Conservation (phyloP, 2,113 vertebrate species). For the Halichoeres trimaculatus region DNA sequence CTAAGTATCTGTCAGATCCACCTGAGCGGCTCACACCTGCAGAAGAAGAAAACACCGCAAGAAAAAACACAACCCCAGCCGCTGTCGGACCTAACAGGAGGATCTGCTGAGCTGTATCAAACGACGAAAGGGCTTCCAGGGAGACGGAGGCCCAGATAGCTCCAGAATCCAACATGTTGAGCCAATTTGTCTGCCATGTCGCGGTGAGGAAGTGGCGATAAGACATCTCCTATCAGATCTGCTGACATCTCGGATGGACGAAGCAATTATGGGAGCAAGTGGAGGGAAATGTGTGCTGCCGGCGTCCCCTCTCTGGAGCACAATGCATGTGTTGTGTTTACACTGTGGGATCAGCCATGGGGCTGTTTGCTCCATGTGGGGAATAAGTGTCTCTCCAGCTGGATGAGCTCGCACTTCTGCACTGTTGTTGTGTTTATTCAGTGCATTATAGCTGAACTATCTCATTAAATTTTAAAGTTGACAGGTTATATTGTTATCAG, state of each 20-base stretch:
- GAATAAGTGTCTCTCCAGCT: slow-evolving; percentile 15
- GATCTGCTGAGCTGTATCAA: slow-evolving; percentile 34
- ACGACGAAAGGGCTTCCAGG: slow-evolving; percentile 49
- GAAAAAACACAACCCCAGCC: slow-evolving; percentile 49
- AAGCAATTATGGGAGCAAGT: slow-evolving; percentile 78
- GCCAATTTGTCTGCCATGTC: slow-evolving; percentile 73
- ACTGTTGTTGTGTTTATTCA: slow-evolving; percentile 44
- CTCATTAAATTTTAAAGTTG: slow-evolving; percentile 72
- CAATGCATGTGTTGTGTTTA: slow-evolving; percentile 61
- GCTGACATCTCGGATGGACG: slow-evolving; percentile 66
- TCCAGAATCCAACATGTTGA: slow-evolving; percentile 39
- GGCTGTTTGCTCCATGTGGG: slow-evolving; percentile 8
- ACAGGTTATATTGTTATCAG: slow-evolving; percentile 76
- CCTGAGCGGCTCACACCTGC: slow-evolving; percentile 22
- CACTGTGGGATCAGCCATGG: slow-evolving; percentile 27
- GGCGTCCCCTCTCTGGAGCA: slow-evolving; percentile 32
- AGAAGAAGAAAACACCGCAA: not conserved
- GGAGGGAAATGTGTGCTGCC: slow-evolving; percentile 57
- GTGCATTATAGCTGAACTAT: slow-evolving; percentile 25
- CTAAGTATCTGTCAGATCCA: slow-evolving; percentile 70
- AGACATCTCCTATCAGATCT: slow-evolving; percentile 75
- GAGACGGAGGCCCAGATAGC: slow-evolving; percentile 56
- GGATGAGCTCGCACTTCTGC: slow-evolving; percentile 30
- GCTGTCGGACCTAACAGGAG: slow-evolving; percentile 46
- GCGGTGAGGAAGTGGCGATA: slow-evolving; percentile 60